These are phyloP conservation scores for Petrocephalus zakoni DNA, from an alignment of 2,113 vertebrate species.

Conservation along the genomic window DNA sequence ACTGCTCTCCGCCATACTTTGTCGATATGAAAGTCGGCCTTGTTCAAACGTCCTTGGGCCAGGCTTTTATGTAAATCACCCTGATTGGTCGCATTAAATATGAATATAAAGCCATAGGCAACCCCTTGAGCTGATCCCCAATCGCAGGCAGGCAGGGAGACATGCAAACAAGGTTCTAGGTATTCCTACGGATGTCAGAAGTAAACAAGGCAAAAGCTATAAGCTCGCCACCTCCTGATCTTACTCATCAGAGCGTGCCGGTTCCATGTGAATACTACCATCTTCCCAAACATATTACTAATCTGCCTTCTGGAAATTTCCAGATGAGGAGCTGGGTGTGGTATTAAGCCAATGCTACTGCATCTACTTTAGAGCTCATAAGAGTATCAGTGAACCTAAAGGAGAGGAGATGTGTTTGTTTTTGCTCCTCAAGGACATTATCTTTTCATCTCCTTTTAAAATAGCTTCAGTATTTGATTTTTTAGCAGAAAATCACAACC, in stretches of 20 bases:
- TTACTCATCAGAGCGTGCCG: background rate
- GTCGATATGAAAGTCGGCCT: background rate
- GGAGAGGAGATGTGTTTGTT: background rate
- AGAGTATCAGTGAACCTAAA: background rate
- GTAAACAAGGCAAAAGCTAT: background rate
- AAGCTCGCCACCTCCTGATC: background rate
- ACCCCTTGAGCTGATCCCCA: background rate
- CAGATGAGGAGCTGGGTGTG: background rate
- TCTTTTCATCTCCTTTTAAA: background rate
- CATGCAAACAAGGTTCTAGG: background rate
- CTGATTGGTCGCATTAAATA: conserved; percentile 14
- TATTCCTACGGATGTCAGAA: background rate
- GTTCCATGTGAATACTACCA: background rate
- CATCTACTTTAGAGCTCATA: background rate
- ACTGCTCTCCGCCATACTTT: background rate
- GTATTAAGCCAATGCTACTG: background rate
- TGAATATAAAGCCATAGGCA: background rate
- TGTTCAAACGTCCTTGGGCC: background rate
- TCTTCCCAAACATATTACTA: background rate
- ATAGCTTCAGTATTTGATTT: background rate
- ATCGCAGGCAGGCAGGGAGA: background rate
- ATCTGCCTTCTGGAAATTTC: conserved; percentile 9
- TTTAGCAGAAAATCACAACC: background rate
- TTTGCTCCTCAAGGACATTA: background rate
- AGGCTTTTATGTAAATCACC: background rate